Percentiles rank a stretch among this genome's conserved stretches.
Evolutionary conservation across 2,113 vertebrate species (phyloP).

Genomic region (Leuciscus idus): DNA sequence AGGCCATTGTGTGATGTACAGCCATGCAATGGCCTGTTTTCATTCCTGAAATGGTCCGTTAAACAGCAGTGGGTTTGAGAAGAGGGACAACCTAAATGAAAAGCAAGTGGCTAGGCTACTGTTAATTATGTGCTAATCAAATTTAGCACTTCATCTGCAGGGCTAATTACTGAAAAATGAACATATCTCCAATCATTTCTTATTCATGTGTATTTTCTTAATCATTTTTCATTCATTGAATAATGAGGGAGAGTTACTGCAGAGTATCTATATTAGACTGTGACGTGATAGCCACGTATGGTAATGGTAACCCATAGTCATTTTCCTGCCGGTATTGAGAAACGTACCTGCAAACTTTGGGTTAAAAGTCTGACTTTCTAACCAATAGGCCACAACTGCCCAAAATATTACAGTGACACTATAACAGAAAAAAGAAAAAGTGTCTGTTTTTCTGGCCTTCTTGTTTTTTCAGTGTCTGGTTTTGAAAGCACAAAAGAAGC

Average conservation of each 20-base stretch:
- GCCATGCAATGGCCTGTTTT: slow-evolving; percentile 9
- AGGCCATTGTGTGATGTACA: slow-evolving; percentile 34
- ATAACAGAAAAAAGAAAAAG: too few species aligned
- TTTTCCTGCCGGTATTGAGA: too few species aligned
- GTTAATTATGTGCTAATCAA: slow-evolving; percentile 16
- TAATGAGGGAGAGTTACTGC: neutral
- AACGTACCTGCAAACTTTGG: too few species aligned
- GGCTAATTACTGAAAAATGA: slow-evolving; percentile 38
- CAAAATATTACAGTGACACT: too few species aligned
- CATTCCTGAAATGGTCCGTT: slow-evolving; percentile 6
- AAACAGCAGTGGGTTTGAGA: slow-evolving; percentile 11
- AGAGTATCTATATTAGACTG: neutral
- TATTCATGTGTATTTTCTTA: neutral
- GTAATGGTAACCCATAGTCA: too few species aligned
- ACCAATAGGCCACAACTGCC: too few species aligned
- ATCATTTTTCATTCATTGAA: neutral
- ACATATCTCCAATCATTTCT: neutral
- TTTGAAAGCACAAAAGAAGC: neutral
- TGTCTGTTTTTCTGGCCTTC: too few species aligned
- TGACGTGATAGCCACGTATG: too few species aligned
- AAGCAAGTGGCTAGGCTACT: neutral
- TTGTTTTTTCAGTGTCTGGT: neutral
- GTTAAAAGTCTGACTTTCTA: too few species aligned
- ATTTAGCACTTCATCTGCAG: slow-evolving; percentile 29
- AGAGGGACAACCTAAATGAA: slow-evolving; percentile 7